A percentile compares a stretch with the other conserved stretches of the same genome.
Evolutionary conservation across 2,113 vertebrate genomes (phyloP).

Genomic region (Hystrix brachyura): DNA sequence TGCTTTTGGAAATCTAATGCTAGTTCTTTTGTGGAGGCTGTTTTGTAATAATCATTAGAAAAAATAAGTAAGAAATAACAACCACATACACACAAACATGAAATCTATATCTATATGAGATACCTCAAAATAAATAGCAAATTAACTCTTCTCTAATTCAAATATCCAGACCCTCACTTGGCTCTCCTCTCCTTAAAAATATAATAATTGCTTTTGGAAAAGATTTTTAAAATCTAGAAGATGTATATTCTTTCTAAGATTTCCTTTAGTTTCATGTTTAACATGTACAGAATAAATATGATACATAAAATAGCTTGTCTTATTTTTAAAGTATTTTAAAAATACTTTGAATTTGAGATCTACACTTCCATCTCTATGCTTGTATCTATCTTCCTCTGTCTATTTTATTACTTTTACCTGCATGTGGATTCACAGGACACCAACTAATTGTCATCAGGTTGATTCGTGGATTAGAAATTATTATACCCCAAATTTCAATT

Average conservation of each 20-base stretch:
- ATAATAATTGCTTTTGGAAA: not conserved
- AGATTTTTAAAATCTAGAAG: not conserved
- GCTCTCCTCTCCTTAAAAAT: not conserved
- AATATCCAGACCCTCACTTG: not conserved
- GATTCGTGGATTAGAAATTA: not conserved
- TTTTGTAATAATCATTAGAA: conserved; percentile 2
- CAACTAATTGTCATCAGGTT: not conserved
- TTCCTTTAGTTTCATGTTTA: conserved; percentile 20
- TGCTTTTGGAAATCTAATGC: not conserved
- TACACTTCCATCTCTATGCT: not conserved
- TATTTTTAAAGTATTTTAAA: not conserved
- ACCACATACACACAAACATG: not conserved
- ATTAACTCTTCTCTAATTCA: conserved; percentile 28
- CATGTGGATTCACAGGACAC: not conserved
- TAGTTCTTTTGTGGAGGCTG: not conserved
- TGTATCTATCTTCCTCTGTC: not conserved
- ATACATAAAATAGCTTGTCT: not conserved
- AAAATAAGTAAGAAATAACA: not conserved
- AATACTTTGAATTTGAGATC: not conserved
- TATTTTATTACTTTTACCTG: not conserved
- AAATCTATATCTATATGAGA: not conserved
- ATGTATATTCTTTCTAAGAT: not conserved
- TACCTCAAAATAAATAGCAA: not conserved
- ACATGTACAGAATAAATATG: not conserved
- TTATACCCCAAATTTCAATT: not conserved